Evolutionary conservation across 2,888 invertebrate species (phyloP), one percentile per base, ranked within the genome.

Genomic region (Lithophane ornitopus): DNA sequence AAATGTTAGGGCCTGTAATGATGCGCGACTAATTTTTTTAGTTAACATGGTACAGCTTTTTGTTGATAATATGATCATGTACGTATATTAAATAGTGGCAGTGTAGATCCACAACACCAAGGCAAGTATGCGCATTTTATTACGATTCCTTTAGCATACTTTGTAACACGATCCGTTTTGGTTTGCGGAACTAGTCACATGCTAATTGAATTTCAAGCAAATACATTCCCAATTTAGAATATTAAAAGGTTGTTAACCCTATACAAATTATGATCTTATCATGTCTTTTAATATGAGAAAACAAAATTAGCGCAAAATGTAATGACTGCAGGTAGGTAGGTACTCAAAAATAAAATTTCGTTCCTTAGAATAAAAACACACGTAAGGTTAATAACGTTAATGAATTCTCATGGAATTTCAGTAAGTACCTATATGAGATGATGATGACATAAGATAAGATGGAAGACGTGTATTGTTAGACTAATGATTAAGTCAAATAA

Each of bases 401-500:
- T 82, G 73, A 76, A 70, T 59, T 73, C 66, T 73, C 69, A 62
- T 69, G 70, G 63, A 68, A 82, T 78, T 74, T 84, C 75, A 84
- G 79, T 65, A 26, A 19, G 19, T 75, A 63, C 49, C 62, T 68
- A 59, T 66, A 70, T 49, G 58, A 58, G 66, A 71, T 61, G 82
- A 78, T 86, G 81, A 85, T 65, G 72, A 39, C 58, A 78, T 76
- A 44, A 14, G 82, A 82, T 86, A 82, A 34, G 34, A 75, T 67
- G 61, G 63, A 54, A 74, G 74, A 76, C 87, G 77, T 85, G 80
- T 87, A 66, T 84, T 79, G 76, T 82, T 77, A 74, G 26, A 71
- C 58, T 87, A 87, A 87, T 80, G 75, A 83, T 72, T 79, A 80
- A 76, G 52, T 67, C 77, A 84, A 85, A 87, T 69, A 87, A 74